Conservation (phyloP, 1,140 invertebrate genomes). For the Ceratitis capitata region DNA sequence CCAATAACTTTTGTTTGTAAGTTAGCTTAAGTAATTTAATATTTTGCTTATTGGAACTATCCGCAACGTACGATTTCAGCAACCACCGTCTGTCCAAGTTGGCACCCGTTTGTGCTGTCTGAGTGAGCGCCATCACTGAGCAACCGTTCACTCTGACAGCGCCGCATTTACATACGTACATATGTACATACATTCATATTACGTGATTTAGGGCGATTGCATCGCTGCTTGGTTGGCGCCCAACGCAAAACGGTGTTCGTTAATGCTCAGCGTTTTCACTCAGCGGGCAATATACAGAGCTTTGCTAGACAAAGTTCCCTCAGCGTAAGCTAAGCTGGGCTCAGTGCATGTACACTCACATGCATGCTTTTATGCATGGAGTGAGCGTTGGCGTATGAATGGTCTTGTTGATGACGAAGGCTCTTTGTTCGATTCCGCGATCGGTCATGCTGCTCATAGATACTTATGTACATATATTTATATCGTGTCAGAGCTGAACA, state of each 20-base stretch:
- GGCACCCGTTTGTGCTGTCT: constrained; percentile 14
- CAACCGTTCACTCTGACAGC: not conserved
- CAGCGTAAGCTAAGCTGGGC: not conserved
- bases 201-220: not conserved
- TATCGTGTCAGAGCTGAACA: not conserved
- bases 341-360: not conserved
- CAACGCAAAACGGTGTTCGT: not conserved
- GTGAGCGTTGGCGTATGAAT: not conserved
- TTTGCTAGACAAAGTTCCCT: not conserved
- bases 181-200: too few species aligned
- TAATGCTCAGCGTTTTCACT: not conserved
- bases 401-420: not conserved
- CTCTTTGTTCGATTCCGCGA: constrained; percentile 5
- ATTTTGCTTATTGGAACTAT: not conserved
- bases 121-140: not conserved
- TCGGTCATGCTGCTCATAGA: not conserved
- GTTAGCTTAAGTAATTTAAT: not conserved
- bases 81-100: not conserved
- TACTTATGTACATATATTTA: not conserved
- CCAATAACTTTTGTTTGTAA: not conserved
- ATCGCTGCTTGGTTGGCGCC: not conserved
- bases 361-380: not conserved
- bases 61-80: not conserved
- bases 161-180: not conserved
- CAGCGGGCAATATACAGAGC: not conserved